Evolutionary conservation across 2,797 vertebrate species (phyloP).

Genomic region (Phataginus tricuspis): DNA sequence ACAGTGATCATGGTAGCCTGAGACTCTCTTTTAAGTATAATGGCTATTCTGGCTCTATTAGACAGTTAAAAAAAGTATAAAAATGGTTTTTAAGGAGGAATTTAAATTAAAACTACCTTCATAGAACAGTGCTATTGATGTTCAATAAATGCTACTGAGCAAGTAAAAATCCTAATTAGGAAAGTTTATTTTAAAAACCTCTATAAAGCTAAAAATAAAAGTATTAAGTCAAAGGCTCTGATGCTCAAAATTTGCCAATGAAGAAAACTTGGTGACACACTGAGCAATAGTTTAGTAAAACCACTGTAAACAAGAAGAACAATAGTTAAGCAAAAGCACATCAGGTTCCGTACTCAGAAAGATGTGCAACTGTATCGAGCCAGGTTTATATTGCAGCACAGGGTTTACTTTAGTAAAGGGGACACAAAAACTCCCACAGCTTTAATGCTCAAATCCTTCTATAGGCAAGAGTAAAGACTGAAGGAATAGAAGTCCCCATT

Average conservation of each 20-base stretch:
- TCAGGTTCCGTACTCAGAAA: background rate
- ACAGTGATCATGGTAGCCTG: background rate
- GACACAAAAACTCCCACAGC: background rate
- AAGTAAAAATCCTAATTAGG: background rate
- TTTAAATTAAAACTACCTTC: background rate
- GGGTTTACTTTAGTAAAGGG: background rate
- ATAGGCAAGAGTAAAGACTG: background rate
- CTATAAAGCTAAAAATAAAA: background rate
- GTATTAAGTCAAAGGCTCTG: background rate
- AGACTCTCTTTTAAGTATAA: background rate
- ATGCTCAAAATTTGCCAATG: background rate
- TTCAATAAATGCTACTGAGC: background rate
- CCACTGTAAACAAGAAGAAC: background rate
- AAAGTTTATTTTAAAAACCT: background rate
- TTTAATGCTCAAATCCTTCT: no score
- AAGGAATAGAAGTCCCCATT: background rate
- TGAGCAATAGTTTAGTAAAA: background rate
- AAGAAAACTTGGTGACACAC: background rate
- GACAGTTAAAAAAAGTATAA: background rate
- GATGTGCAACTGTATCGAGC: background rate
- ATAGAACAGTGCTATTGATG: background rate
- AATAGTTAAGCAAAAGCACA: background rate
- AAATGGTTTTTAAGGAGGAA: background rate
- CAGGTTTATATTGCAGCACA: accelerated
- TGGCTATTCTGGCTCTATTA: background rate